Conservation (phyloP, 2,888 invertebrate species). For the Bedellia somnulentella region DNA sequence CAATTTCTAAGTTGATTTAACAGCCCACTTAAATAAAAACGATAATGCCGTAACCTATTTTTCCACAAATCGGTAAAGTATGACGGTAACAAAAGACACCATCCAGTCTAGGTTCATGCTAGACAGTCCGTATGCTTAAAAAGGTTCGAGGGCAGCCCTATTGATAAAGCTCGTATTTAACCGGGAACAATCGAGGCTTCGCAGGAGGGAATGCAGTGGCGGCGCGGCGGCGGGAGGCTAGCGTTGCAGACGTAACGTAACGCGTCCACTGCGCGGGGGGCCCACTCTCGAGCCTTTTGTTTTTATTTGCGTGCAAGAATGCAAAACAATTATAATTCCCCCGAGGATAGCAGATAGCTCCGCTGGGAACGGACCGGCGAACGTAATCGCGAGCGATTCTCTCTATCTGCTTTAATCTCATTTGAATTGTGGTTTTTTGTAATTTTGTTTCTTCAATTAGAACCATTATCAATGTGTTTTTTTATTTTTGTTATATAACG, state of each 20-base stretch:
- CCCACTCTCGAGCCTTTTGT: constrained; percentile 45
- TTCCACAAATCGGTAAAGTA: no score
- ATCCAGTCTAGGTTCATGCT: no score
- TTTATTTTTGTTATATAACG: no score
- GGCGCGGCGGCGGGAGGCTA: constrained; percentile 13
- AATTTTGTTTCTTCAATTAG: constrained; percentile 5
- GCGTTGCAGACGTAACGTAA: constrained; percentile 13
- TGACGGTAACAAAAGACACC: no score
- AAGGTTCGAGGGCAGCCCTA: no score
- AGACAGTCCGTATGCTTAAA: no score
- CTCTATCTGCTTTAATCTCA: constrained; percentile 27
- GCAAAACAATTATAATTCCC: constrained; percentile 60
- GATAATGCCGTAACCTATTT: no score
- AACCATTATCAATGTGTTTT: no score
- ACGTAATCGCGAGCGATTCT: constrained; percentile 27
- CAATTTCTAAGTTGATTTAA: no score
- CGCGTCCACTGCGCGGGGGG: constrained; percentile 38
- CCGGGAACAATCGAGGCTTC: neutral
- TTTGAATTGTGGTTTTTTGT: constrained; percentile 33
- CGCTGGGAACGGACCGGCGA: constrained; percentile 31
- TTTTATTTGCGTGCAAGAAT: constrained; percentile 58
- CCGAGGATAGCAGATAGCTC: constrained; percentile 36
- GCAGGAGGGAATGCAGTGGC: constrained; percentile 49
- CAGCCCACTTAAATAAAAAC: no score
- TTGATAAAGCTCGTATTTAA: no score